These are phyloP conservation scores for Saccostrea cuccullata DNA, from an alignment of 1,140 invertebrate genomes.

Conservation along the genomic window DNA sequence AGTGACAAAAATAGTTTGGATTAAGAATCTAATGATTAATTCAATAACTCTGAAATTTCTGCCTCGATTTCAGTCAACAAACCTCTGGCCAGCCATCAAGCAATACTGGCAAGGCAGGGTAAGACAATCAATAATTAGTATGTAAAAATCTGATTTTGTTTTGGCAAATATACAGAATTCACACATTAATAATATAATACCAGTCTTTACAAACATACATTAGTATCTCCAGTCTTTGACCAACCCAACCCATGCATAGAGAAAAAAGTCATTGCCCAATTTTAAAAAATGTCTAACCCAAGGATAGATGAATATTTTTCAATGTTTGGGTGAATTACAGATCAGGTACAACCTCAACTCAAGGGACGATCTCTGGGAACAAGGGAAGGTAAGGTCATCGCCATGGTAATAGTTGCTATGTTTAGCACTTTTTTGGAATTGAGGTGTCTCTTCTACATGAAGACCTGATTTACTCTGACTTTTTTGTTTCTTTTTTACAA, in stretches of 20 bases:
- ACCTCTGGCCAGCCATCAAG: conserved; percentile 29
- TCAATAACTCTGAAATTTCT: background rate
- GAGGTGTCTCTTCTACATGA: background rate
- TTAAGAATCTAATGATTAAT: background rate
- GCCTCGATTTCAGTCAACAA: conserved; percentile 47
- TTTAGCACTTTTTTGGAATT: conserved; percentile 20
- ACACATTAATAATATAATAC: too few species aligned
- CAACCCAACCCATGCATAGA: too few species aligned
- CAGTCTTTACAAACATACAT: too few species aligned
- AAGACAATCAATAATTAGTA: background rate
- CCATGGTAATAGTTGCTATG: conserved; percentile 9
- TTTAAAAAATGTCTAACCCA: too few species aligned
- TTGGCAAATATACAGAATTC: too few species aligned
- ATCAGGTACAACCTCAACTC: conserved; percentile 7
- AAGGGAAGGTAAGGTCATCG: conserved; percentile 26
- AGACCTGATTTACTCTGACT: background rate
- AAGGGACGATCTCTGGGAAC: conserved; percentile 19
- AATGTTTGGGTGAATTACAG: conserved; percentile 33
- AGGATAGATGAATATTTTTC: background rate
- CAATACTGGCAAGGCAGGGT: conserved; percentile 32
- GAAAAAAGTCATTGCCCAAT: too few species aligned
- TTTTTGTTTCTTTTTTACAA: background rate
- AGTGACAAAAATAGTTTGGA: too few species aligned
- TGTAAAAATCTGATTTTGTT: background rate
- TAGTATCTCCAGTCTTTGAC: too few species aligned